Evolutionary conservation across 2,888 invertebrate genomes (phyloP).

Genomic region (Drosophila flavopinicola): DNA sequence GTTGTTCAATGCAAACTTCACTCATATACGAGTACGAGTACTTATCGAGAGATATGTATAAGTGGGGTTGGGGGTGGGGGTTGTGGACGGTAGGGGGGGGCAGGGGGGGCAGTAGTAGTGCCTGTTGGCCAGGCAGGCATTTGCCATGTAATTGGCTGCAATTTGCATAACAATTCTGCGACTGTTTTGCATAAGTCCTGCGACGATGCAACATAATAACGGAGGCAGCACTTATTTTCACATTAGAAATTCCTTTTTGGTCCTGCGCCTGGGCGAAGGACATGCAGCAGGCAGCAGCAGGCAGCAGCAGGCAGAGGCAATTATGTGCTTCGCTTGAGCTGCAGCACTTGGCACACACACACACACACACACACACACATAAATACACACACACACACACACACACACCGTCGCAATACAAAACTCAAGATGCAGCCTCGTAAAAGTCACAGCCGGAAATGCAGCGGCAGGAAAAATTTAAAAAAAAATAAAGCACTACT

Average conservation of each 20-base stretch:
- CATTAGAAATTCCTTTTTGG: constrained; percentile 78
- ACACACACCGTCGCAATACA: constrained; percentile 3
- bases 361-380: constrained; percentile 1
- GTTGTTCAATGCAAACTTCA: constrained; percentile 52
- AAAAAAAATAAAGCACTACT: not conserved
- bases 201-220: constrained; percentile 77
- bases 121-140: constrained; percentile 55
- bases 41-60: constrained; percentile 16
- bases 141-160: constrained; percentile 79
- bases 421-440: constrained; percentile 62
- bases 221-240: constrained; percentile 73
- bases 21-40: constrained; percentile 9
- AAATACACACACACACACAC: not conserved
- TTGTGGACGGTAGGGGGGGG: constrained; percentile 4
- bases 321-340: constrained; percentile 80
- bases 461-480: constrained; percentile 47
- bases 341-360: constrained; percentile 47
- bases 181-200: constrained; percentile 78
- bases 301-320: constrained; percentile 67
- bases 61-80: not conserved
- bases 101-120: not conserved
- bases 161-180: constrained; percentile 80
- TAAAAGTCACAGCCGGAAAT: constrained; percentile 77
- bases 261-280: constrained; percentile 40
- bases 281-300: constrained; percentile 18